Percentiles rank a stretch among this genome's conserved stretches.
phyloP scores from a whole-genome alignment of 2,797 vertebrate genomes.

The Lemur catta region DNA sequence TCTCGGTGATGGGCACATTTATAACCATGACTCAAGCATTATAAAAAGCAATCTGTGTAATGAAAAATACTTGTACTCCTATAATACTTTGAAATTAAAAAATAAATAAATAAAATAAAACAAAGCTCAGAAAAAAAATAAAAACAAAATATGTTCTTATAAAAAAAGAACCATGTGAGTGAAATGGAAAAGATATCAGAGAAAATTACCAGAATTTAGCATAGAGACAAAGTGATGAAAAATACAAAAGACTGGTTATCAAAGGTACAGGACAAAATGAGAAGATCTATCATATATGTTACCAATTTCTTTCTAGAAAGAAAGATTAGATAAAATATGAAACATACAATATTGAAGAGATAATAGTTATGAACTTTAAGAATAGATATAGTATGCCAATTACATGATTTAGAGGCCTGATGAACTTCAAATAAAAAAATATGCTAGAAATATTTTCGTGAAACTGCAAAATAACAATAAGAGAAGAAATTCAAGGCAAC shows the following conservation, averaged over 20 bases:
- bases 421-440: not conserved
- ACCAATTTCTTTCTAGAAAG: not conserved
- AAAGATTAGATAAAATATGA: not conserved
- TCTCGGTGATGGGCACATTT: too few relatives aligned
- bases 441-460: not conserved
- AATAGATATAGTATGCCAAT: not conserved
- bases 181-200: not conserved
- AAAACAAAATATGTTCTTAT: too few relatives aligned
- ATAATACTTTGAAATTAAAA: too few relatives aligned
- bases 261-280: not conserved
- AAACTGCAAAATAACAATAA: slow-evolving; percentile 11
- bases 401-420: not conserved
- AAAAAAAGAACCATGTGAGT: not conserved
- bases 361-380: not conserved
- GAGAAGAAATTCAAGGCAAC: not conserved
- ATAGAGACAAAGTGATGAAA: not conserved
- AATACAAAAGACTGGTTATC: not conserved
- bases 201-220: not conserved
- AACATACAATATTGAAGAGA: not conserved
- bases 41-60: too few relatives aligned
- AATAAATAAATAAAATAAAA: too few relatives aligned
- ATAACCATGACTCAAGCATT: too few relatives aligned
- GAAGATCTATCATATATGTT: not conserved
- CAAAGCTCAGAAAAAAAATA: too few relatives aligned
- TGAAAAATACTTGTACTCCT: too few relatives aligned